Evolutionary conservation across 2,888 invertebrate species (phyloP).

Genomic region (Panzeria rudis): DNA sequence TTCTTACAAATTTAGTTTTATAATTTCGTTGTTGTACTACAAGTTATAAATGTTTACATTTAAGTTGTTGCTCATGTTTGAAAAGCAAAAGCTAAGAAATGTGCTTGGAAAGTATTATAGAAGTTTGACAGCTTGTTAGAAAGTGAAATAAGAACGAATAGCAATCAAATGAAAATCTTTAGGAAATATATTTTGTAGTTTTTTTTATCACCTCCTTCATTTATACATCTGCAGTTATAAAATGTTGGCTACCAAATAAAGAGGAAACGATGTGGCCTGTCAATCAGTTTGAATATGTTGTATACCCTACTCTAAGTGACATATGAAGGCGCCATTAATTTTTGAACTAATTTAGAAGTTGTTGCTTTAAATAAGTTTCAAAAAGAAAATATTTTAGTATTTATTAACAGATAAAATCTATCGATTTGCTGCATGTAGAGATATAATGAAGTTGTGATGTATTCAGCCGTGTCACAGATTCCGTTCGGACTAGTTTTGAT

Average conservation of each 20-base stretch:
- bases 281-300: neutral
- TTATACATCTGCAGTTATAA: neutral
- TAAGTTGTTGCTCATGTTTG: slow-evolving; percentile 29
- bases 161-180: slow-evolving; percentile 37
- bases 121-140: slow-evolving; percentile 67
- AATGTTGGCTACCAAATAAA: slow-evolving; percentile 11
- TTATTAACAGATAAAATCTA: no score
- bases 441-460: no score
- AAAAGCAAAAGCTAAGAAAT: slow-evolving; percentile 51
- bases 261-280: neutral
- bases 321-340: neutral
- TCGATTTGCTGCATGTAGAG: no score
- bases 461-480: no score
- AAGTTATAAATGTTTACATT: neutral
- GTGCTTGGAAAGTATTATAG: slow-evolving; percentile 36
- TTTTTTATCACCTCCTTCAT: neutral
- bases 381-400: no score
- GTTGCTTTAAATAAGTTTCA: slow-evolving; percentile 1
- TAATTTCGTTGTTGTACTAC: slow-evolving; percentile 11
- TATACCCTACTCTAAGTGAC: neutral
- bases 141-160: slow-evolving; percentile 38
- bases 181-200: neutral
- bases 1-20: slow-evolving; percentile 8
- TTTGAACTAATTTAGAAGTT: neutral
- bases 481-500: no score